Evolutionary conservation across 2,888 invertebrate genomes (phyloP).

Genomic region (Celastrina argiolus): DNA sequence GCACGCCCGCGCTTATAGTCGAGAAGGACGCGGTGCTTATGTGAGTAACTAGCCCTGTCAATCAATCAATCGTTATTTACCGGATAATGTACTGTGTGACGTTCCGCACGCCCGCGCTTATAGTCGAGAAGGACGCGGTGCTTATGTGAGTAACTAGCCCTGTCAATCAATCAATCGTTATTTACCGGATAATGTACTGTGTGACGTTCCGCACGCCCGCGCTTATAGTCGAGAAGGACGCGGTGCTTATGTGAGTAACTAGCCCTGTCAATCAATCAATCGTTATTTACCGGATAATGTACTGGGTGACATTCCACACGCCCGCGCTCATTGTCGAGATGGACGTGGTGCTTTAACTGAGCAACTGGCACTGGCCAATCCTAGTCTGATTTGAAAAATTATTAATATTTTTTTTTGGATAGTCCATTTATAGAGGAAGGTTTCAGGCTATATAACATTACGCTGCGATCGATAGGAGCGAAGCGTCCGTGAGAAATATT

Average conservation of each 20-base stretch:
- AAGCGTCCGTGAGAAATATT: no score
- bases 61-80: constrained; percentile 58
- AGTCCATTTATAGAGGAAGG: no score
- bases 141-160: constrained; percentile 85
- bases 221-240: constrained; percentile 97
- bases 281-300: constrained; percentile 98
- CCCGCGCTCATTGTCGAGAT: constrained; percentile 98
- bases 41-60: background rate
- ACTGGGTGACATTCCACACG: constrained; percentile 95
- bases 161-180: constrained; percentile 74
- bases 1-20: constrained; percentile 96
- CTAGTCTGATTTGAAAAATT: no score
- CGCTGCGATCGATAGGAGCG: no score
- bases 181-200: constrained; percentile 97
- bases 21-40: constrained; percentile 93
- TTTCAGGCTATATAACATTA: no score
- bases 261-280: background rate
- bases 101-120: constrained; percentile 95
- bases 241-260: constrained; percentile 92
- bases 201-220: constrained; percentile 97
- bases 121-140: constrained; percentile 98
- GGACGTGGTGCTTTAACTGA: constrained; percentile 91
- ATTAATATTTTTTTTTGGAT: no score
- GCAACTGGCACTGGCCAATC: no score
- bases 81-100: constrained; percentile 97